phyloP scores from a whole-genome alignment of 1,140 invertebrate genomes.

The Orussus abietinus region DNA sequence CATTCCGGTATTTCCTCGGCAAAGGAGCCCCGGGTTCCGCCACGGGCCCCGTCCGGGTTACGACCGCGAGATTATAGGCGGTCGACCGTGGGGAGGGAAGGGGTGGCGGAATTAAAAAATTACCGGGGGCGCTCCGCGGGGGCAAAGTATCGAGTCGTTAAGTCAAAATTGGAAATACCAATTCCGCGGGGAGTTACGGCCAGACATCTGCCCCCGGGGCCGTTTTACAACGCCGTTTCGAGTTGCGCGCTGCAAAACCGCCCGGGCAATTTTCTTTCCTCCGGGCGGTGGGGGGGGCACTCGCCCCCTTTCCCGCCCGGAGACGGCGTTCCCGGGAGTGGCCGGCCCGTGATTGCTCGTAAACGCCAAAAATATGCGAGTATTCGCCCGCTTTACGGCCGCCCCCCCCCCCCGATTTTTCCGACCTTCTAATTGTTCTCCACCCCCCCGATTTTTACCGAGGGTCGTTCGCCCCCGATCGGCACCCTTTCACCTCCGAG shows the following conservation, averaged over 20 bases:
- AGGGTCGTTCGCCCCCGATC: neutral
- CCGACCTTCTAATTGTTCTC: neutral
- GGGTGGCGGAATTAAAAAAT: too few species aligned
- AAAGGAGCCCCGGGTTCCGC: too few species aligned
- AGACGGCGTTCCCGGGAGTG: too few species aligned
- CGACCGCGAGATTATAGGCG: too few species aligned
- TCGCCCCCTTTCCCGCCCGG: too few species aligned
- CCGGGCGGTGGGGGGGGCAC: too few species aligned
- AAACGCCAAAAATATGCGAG: constrained; percentile 6
- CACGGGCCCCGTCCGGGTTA: too few species aligned
- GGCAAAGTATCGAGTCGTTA: neutral
- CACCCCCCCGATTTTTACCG: neutral
- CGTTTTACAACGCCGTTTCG: neutral
- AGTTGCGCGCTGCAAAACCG: neutral
- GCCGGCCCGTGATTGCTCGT: constrained; percentile 7
- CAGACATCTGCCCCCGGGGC: too few species aligned
- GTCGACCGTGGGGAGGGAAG: neutral
- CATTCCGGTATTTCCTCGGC: too few species aligned
- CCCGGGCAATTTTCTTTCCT: neutral
- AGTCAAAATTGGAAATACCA: constrained; percentile 1
- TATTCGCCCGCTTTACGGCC: constrained; percentile 2
- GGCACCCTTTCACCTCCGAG: neutral
- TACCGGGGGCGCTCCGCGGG: too few species aligned
- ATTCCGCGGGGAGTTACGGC: neutral
- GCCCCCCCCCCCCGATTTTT: neutral